Evolutionary conservation across 2,797 vertebrate species (phyloP), one percentile per base, ranked within the genome.

Genomic region (Acrossocheilus wenchowensis): DNA sequence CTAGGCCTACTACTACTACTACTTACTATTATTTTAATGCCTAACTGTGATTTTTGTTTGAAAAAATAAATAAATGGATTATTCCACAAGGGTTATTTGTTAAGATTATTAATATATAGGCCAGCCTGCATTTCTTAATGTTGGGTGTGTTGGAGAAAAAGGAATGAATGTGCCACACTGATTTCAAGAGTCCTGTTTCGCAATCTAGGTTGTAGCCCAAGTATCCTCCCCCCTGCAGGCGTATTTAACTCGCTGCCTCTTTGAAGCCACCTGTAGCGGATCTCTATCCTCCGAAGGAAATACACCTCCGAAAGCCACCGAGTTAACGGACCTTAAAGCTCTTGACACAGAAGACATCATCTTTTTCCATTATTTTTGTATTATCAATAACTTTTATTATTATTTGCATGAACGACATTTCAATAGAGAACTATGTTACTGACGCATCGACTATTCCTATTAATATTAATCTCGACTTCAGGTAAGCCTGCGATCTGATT

Each of bases 241-340:
- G 62, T 89, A 89, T 90, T 92, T 92, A 92, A 93, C 84, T n/a
- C 90, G 45, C 86, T 71, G 78, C 66, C 83, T 80, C 41, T 80
- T 14, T 74, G 72, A 82, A 92, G 19, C 90, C 94, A 95, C 94
- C 94, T 95, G 94, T 88, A 86, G 83, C 81, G 50, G 86, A 86
- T 83, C 80, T 81, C 77, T n/a, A 6, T 26, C 79, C 50, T 52
- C 74, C 69, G 79, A 23, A 48, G 75, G 50, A 69, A 60, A 78
- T 82, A 81, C n/a, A 57, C 72, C 48, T 39, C 36, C n/a, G 30
- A 66, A 9, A 75, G 64, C 23, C 60, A 43, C 60, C 17, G n/a
- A 45, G 50, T 43, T 68, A 23, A 43, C 72, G 62, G 52, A 80
- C 41, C 21, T 30, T 60, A 23, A 43, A 48, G 36, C 66, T 9